These are phyloP conservation scores for Aphidius colemani DNA, from an alignment of 2,888 invertebrate genomes.

Conservation along the genomic window DNA sequence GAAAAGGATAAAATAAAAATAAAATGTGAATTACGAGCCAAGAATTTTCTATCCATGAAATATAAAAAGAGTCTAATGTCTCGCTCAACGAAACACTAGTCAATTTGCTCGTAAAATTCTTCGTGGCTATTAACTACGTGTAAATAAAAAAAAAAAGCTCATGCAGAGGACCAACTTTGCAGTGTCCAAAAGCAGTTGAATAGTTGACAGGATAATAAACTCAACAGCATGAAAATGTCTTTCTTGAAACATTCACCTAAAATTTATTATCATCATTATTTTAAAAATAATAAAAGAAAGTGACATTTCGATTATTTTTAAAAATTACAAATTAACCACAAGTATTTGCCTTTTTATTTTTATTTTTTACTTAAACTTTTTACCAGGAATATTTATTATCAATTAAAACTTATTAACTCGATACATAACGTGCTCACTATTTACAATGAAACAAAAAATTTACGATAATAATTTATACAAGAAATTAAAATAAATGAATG, in stretches of 20 bases:
- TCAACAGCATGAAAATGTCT: constrained; percentile 36
- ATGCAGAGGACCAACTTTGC: neutral
- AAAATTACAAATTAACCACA: no score
- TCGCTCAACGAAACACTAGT: constrained; percentile 23
- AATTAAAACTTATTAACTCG: no score
- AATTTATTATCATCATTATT: neutral
- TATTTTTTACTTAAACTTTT: no score
- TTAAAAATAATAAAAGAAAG: neutral
- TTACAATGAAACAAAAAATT: no score
- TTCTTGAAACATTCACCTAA: constrained; percentile 25
- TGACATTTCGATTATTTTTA: constrained; percentile 33
- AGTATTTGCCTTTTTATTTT: no score
- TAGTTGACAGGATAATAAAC: constrained; percentile 40
- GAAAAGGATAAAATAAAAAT: constrained; percentile 16
- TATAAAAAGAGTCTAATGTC: constrained; percentile 8
- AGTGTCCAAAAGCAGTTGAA: constrained; percentile 34
- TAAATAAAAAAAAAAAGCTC: neutral
- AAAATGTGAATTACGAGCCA: constrained; percentile 31
- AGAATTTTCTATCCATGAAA: constrained; percentile 25
- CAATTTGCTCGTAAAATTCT: constrained; percentile 32
- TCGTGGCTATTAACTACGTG: neutral
- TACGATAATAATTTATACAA: no score
- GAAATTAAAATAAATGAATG: neutral
- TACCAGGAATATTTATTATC: no score
- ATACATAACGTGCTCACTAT: no score